phyloP scores from a whole-genome alignment of 1,140 invertebrate species.

The Drosophila albomicans region DNA sequence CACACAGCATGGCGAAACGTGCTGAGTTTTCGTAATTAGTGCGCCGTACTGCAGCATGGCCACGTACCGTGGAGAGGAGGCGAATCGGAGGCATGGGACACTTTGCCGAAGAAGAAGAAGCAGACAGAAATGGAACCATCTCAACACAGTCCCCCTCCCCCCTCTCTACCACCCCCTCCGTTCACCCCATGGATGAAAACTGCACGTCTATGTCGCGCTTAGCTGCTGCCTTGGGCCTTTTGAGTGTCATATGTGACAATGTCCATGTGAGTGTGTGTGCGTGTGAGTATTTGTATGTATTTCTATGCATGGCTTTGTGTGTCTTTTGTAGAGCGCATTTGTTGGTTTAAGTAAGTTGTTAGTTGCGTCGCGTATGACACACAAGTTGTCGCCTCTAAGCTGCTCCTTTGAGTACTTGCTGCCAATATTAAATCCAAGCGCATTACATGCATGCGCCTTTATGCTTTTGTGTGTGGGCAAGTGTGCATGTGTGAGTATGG shows the following conservation, averaged over 20 bases:
- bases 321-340: constrained; percentile 21
- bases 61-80: constrained; percentile 57
- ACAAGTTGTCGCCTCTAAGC: constrained; percentile 78
- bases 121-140: constrained; percentile 25
- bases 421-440: constrained; percentile 47
- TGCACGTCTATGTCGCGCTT: constrained; percentile 62
- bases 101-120: constrained; percentile 34
- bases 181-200: constrained; percentile 13
- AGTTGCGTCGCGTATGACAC: constrained; percentile 65
- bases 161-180: not conserved
- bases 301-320: constrained; percentile 14
- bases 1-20: constrained; percentile 73
- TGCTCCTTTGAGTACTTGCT: constrained; percentile 50
- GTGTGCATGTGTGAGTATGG: not conserved
- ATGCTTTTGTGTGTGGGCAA: not conserved
- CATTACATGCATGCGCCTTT: not conserved
- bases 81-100: not conserved
- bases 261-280: constrained; percentile 44
- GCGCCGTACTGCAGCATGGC: constrained; percentile 72
- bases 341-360: constrained; percentile 75
- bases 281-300: constrained; percentile 10
- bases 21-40: constrained; percentile 82
- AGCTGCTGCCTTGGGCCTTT: constrained; percentile 65
- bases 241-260: constrained; percentile 67
- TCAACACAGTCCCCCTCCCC: not conserved